phyloP scores from a whole-genome alignment of 2,797 vertebrate species.

The Bradypodion ventrale region DNA sequence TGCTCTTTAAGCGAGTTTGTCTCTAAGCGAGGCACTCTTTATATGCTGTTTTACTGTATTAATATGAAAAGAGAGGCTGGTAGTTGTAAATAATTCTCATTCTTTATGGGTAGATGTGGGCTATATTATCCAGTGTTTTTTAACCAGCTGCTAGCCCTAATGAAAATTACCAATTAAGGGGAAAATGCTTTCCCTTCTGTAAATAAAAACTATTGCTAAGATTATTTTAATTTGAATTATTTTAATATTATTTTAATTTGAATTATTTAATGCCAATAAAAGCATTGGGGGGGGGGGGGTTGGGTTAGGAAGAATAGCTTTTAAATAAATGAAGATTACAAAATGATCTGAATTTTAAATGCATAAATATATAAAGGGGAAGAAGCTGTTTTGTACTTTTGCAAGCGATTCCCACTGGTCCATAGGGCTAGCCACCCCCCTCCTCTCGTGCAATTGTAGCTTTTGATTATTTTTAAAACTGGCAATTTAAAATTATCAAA shows the following conservation, averaged over 20 bases:
- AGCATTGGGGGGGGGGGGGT: too few relatives aligned
- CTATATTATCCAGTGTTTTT: background rate
- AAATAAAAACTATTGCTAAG: background rate
- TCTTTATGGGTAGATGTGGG: too few relatives aligned
- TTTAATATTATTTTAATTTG: too few relatives aligned
- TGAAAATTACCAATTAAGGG: constrained; percentile 21
- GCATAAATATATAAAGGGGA: constrained; percentile 4
- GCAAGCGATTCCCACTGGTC: constrained; percentile 53
- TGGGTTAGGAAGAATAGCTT: background rate
- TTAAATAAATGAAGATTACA: constrained; percentile 9
- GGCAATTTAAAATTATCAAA: constrained; percentile 49
- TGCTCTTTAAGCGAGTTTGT: too few relatives aligned
- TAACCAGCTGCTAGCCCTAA: constrained; percentile 16
- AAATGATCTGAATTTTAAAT: constrained; percentile 26
- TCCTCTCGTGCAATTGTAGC: background rate
- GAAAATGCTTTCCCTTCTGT: background rate
- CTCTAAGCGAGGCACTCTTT: too few relatives aligned
- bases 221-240: background rate
- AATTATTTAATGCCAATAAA: background rate
- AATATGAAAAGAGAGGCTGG: background rate
- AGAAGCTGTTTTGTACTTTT: constrained; percentile 47
- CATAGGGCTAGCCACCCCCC: constrained; percentile 38
- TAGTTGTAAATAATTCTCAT: background rate
- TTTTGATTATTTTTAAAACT: constrained; percentile 6
- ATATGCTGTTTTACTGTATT: too few relatives aligned